Conservation (phyloP, 2,797 vertebrate species). For the Labroides dimidiatus region DNA sequence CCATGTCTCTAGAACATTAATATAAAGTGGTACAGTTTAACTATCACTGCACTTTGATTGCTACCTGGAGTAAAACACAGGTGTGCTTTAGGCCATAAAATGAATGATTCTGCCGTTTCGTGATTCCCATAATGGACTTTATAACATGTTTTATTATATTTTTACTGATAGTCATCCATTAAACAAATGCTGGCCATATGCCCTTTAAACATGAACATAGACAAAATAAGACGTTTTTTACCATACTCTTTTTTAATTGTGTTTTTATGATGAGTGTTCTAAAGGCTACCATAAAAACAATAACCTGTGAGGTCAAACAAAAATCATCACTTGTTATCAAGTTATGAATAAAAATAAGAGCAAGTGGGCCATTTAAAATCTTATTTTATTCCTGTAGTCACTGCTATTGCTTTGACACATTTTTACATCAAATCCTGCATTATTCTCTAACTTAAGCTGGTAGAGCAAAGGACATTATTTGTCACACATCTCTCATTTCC, state of each 20-base stretch:
- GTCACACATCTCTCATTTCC: slow-evolving; percentile 14
- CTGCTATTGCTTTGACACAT: background rate
- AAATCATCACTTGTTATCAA: background rate
- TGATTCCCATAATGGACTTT: slow-evolving; percentile 47
- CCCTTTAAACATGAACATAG: slow-evolving; percentile 10
- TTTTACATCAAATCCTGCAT: background rate
- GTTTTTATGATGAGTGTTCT: slow-evolving; percentile 31
- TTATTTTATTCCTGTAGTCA: background rate
- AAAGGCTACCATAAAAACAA: background rate
- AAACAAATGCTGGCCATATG: slow-evolving; percentile 52
- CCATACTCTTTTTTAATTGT: slow-evolving; percentile 13
- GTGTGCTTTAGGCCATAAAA: slow-evolving; percentile 67
- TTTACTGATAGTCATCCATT: slow-evolving; percentile 35
- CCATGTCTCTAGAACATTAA: slow-evolving; percentile 25
- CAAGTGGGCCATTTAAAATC: background rate
- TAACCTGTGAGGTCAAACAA: slow-evolving; percentile 9
- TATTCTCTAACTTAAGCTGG: background rate
- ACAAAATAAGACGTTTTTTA: slow-evolving; percentile 21
- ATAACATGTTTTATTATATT: slow-evolving; percentile 41
- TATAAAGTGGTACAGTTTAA: slow-evolving; percentile 17
- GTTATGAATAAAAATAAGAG: no score
- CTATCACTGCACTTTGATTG: slow-evolving; percentile 45
- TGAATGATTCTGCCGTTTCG: slow-evolving; percentile 36
- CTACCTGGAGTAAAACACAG: slow-evolving; percentile 59
- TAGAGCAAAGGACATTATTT: background rate